Percentiles rank a stretch among this genome's conserved stretches.
Conservation (phyloP, 2,888 invertebrate genomes). For the Holacanthella duospinosa region DNA sequence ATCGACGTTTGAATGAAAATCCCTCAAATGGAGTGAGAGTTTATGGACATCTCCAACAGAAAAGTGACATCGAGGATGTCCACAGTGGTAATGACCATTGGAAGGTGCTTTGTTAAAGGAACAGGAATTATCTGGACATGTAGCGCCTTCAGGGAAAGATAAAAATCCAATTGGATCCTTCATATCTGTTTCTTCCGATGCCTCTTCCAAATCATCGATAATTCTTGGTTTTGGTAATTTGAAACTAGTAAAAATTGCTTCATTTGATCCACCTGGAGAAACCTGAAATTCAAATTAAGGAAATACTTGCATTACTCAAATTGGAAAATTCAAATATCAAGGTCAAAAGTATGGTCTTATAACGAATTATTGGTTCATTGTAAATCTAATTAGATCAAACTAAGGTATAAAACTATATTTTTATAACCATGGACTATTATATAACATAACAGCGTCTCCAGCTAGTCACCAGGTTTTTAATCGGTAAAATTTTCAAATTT, state of each 20-base stretch:
- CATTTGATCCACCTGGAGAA: slow-evolving; percentile 35
- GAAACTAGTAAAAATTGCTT: slow-evolving; percentile 86
- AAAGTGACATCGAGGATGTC: slow-evolving; percentile 61
- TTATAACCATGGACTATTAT: no score
- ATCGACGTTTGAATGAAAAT: slow-evolving; percentile 71
- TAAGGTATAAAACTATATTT: no score
- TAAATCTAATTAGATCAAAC: no score
- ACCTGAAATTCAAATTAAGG: slow-evolving; percentile 20
- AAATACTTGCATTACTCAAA: slow-evolving; percentile 7
- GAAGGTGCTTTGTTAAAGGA: slow-evolving; percentile 50
- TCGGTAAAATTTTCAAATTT: no score
- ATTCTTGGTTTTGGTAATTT: slow-evolving; percentile 63
- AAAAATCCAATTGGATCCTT: slow-evolving; percentile 37
- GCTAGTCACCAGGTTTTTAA: no score
- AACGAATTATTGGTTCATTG: no score
- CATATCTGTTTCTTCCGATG: slow-evolving; percentile 27
- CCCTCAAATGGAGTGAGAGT: slow-evolving; percentile 69
- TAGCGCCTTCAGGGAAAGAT: slow-evolving; percentile 42
- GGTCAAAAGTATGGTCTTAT: neutral
- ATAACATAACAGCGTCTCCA: no score
- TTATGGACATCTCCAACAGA: slow-evolving; percentile 70
- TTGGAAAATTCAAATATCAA: neutral
- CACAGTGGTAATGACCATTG: slow-evolving; percentile 70
- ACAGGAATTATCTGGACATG: slow-evolving; percentile 67
- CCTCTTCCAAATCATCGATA: slow-evolving; percentile 24